Conservation (phyloP, 2,113 vertebrate species). For the Ciconia maguari region DNA sequence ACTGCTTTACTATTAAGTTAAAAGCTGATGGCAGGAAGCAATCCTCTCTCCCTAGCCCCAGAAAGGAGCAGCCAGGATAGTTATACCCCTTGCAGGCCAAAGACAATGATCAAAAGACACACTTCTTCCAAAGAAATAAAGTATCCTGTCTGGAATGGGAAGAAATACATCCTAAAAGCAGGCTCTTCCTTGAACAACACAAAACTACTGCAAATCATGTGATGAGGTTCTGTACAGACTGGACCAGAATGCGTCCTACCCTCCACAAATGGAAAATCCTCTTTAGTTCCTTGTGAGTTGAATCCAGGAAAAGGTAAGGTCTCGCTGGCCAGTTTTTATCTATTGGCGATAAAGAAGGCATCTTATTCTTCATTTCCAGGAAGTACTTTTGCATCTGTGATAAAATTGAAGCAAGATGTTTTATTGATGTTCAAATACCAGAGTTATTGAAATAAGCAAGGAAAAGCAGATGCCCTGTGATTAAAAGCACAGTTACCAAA, state of each 20-base stretch:
- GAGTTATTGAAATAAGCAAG: neutral
- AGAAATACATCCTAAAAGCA: neutral
- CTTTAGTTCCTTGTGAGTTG: slow-evolving; percentile 86
- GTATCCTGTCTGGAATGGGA: neutral
- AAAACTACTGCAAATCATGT: neutral
- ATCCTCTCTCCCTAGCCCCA: neutral
- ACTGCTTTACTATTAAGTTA: neutral
- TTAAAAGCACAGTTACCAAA: neutral
- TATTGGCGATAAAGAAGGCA: slow-evolving; percentile 93
- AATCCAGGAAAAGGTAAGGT: slow-evolving; percentile 90
- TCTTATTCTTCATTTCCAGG: slow-evolving; percentile 85
- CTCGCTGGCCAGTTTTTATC: slow-evolving; percentile 91
- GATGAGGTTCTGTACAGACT: neutral
- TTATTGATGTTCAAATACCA: neutral
- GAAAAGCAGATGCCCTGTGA: neutral
- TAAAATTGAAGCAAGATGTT: slow-evolving; percentile 41
- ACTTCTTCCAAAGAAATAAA: neutral
- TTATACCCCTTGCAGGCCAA: neutral
- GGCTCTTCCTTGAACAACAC: neutral
- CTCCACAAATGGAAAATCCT: slow-evolving; percentile 96
- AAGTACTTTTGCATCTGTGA: slow-evolving; percentile 95
- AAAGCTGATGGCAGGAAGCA: neutral
- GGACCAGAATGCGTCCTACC: slow-evolving; percentile 70
- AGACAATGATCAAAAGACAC: neutral
- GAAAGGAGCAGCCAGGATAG: neutral